These are phyloP conservation scores for Pterocles burchelli DNA, from an alignment of 2,113 vertebrate genomes.

Conservation along the genomic window DNA sequence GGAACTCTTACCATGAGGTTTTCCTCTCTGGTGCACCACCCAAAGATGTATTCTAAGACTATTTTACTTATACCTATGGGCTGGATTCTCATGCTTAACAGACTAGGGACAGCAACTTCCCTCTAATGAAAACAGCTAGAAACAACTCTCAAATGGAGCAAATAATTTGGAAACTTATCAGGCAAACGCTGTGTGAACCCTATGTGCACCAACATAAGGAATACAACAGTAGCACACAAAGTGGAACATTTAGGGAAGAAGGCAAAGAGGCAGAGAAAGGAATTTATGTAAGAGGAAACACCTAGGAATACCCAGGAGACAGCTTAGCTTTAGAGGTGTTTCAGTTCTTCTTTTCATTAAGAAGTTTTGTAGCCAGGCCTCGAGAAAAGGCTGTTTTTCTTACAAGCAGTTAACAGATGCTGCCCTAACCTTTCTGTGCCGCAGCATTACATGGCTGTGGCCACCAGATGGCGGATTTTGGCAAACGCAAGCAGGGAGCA, in stretches of 20 bases:
- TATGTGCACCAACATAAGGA: background rate
- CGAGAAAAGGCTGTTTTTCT: background rate
- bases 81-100: background rate
- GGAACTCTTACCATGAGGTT: background rate
- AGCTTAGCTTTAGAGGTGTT: background rate
- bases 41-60: background rate
- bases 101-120: background rate
- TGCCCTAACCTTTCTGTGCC: background rate
- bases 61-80: background rate
- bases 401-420: background rate
- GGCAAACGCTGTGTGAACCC: background rate
- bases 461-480: slow-evolving; percentile 10
- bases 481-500: background rate
- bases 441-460: background rate
- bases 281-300: background rate
- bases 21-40: background rate
- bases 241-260: background rate
- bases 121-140: background rate
- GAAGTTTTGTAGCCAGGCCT: background rate
- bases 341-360: background rate
- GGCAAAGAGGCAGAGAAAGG: background rate
- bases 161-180: background rate
- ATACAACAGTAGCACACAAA: background rate
- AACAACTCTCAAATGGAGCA: background rate
- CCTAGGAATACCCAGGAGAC: background rate